phyloP scores from a whole-genome alignment of 2,888 invertebrate genomes.

The Drosophila fungiperda region DNA sequence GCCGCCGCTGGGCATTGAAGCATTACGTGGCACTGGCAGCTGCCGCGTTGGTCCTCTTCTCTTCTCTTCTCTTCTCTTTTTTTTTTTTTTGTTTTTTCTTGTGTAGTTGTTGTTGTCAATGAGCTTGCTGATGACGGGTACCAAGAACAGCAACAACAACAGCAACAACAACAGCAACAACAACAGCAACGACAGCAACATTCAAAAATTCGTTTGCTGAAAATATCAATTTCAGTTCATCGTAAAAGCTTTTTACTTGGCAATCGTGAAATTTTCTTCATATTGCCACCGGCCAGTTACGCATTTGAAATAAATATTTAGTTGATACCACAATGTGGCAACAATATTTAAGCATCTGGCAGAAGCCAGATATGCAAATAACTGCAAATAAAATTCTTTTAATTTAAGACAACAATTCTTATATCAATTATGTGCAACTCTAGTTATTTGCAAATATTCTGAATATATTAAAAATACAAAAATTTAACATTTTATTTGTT shows the following conservation, averaged over 20 bases:
- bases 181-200: constrained; percentile 35
- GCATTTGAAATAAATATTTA: constrained; percentile 55
- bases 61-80: background rate
- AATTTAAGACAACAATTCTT: background rate
- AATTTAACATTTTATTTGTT: background rate
- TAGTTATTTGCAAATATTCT: background rate
- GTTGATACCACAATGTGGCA: constrained; percentile 26
- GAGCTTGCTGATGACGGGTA: constrained; percentile 43
- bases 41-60: background rate
- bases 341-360: constrained; percentile 9
- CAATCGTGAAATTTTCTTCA: constrained; percentile 48
- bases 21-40: constrained; percentile 48
- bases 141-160: constrained; percentile 31
- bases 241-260: constrained; percentile 65
- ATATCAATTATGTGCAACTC: background rate
- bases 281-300: constrained; percentile 30
- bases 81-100: background rate
- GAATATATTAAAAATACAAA: background rate
- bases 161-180: constrained; percentile 21
- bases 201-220: constrained; percentile 59
- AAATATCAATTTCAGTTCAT: constrained; percentile 71
- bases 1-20: constrained; percentile 38
- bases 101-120: constrained; percentile 39
- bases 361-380: background rate
- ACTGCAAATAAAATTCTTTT: background rate